A percentile compares a stretch with the other conserved stretches of the same genome.
Conservation (phyloP, 2,113 vertebrate species). For the Alethe castanea region DNA sequence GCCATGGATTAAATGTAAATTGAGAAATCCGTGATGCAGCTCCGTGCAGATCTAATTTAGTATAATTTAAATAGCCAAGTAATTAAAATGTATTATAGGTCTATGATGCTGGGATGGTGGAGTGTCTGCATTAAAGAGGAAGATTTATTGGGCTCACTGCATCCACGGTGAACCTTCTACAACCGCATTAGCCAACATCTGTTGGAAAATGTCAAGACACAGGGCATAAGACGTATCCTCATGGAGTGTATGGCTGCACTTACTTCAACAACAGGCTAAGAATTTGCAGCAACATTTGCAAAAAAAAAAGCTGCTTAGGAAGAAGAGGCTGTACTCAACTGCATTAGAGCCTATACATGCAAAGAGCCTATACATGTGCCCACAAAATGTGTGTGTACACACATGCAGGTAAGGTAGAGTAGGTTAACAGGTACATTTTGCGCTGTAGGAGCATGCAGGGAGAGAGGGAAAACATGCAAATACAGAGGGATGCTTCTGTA, state of each 20-base stretch:
- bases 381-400: accelerated
- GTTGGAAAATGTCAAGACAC: conserved; percentile 62
- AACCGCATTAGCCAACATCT: conserved; percentile 77
- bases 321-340: neutral
- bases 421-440: neutral
- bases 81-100: conserved; percentile 84
- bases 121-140: conserved; percentile 76
- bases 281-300: neutral
- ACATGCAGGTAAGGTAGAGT: neutral
- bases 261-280: conserved; percentile 8
- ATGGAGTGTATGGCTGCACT: neutral
- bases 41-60: conserved; percentile 69
- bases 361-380: neutral
- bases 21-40: conserved; percentile 63
- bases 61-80: conserved; percentile 76
- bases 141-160: conserved; percentile 78
- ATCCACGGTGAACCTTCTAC: conserved; percentile 73
- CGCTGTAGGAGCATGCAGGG: neutral
- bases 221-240: conserved; percentile 21
- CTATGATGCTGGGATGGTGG: conserved; percentile 71
- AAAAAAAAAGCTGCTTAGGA: neutral
- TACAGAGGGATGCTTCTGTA: neutral
- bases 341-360: neutral
- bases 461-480: neutral
- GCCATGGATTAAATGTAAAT: conserved; percentile 63